These are phyloP conservation scores for Galerucella pusilla DNA, from an alignment of 2,888 invertebrate species.

Conservation along the genomic window DNA sequence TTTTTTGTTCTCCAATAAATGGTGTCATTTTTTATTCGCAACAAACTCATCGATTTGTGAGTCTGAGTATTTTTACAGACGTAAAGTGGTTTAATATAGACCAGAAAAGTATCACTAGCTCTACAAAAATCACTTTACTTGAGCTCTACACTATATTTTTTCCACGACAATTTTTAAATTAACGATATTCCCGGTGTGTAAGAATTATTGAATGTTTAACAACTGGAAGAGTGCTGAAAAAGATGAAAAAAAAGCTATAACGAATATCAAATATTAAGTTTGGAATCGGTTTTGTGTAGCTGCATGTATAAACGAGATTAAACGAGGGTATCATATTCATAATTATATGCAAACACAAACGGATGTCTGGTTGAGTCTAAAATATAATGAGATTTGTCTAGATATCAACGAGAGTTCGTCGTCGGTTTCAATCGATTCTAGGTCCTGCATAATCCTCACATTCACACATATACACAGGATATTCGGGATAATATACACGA, in stretches of 20 bases:
- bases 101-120: no score
- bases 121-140: no score
- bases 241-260: background rate
- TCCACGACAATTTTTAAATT: no score
- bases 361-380: slow-evolving; percentile 28
- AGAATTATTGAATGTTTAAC: no score
- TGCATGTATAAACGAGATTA: background rate
- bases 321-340: slow-evolving; percentile 11
- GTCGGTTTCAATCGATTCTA: slow-evolving; percentile 29
- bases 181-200: no score
- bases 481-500: no score
- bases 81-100: no score
- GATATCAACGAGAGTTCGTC: slow-evolving; percentile 12
- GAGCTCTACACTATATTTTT: no score
- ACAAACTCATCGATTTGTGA: no score
- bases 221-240: no score
- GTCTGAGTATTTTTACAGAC: no score
- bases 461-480: slow-evolving; percentile 7
- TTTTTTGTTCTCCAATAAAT: slow-evolving; percentile 1
- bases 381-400: slow-evolving; percentile 36
- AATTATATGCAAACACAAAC: slow-evolving; percentile 35
- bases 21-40: no score
- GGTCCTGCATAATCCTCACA: slow-evolving; percentile 18
- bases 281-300: background rate
- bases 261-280: background rate